A percentile compares a stretch with the other conserved stretches of the same genome.
These are phyloP conservation scores for Mirza zaza DNA, from an alignment of 2,113 vertebrate species.

Conservation along the genomic window DNA sequence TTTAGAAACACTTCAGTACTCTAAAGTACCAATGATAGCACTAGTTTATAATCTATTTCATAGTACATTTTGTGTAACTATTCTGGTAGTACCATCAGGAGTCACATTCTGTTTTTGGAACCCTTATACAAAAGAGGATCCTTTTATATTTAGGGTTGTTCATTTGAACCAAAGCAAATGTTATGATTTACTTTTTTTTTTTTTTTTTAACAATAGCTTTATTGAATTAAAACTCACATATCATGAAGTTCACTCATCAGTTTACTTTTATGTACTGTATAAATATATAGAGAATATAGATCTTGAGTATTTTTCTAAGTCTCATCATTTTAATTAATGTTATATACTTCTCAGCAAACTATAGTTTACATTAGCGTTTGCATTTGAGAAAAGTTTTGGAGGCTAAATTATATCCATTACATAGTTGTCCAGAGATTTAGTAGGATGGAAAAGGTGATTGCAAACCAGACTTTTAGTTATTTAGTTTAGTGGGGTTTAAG, in stretches of 20 bases:
- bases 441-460: background rate
- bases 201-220: constrained; percentile 13
- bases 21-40: constrained; percentile 43
- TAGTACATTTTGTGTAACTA: constrained; percentile 45
- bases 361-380: constrained; percentile 12
- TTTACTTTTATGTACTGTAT: constrained; percentile 25
- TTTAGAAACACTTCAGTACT: constrained; percentile 60
- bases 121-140: constrained; percentile 53
- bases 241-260: background rate
- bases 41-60: constrained; percentile 64
- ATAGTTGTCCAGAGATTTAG: background rate
- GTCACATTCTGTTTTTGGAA: constrained; percentile 55
- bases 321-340: constrained; percentile 16
- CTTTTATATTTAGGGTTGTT: constrained; percentile 52
- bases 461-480: constrained; percentile 33
- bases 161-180: constrained; percentile 63
- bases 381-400: background rate
- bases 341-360: constrained; percentile 21
- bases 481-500: background rate
- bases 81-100: constrained; percentile 62
- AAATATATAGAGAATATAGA: background rate
- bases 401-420: background rate
- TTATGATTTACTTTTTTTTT: constrained; percentile 17
- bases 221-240: background rate
- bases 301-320: constrained; percentile 38